Base-by-base conservation (phyloP, 2,888 invertebrate genomes). In the Argyresthia albistria region DNA sequence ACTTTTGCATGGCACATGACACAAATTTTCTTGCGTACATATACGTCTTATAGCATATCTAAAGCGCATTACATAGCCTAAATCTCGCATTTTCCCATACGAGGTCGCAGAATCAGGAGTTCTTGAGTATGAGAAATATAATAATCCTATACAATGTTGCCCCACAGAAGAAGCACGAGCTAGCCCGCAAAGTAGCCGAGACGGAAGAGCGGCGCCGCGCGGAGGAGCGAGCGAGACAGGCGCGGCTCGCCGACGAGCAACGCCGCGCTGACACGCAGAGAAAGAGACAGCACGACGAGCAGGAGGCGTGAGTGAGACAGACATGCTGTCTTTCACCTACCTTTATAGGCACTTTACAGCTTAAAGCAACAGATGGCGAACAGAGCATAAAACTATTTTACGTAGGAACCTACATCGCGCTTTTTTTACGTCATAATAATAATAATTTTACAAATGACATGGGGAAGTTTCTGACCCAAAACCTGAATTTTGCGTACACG, bases 161-260 rank as follows among this genome's bases (percentile, higher is more conserved):
- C 25, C 25, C 25, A 6, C 60, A 84, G 83, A 81, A 78, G 58
- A 81, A 76, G 56, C 68, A 59, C 8, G 84, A 84, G 59, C 47
- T 76, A 14, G 82, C 81, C 0, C 76, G 84, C 3, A 84, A 84
- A 55, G 76, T 67, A n/a, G 78, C 78, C 0, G 86, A 81, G 52
- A 82, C 76, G 0, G 88, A 88, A 48, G 86, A 87, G 60, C 57
- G 84, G 14, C 66, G 86, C 0, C 60, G 61, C 0, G 76, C 73
- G 0, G 87, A 88, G 45, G 87, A 86, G 53, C 60, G 63, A 1
- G 78, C 80, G 55, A 56, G 83, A 0, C 70, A 62, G n/a, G 70
- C 66, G 55, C 56, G 78, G 0, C 66, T 81, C 0, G 80, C 73
- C 0, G 80, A 81, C 0, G 83, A 84, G 6, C 80, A 77, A 63